A percentile compares a stretch with the other conserved stretches of the same genome.
phyloP scores from a whole-genome alignment of 2,888 invertebrate species.

The Drosophila setosimentum region DNA sequence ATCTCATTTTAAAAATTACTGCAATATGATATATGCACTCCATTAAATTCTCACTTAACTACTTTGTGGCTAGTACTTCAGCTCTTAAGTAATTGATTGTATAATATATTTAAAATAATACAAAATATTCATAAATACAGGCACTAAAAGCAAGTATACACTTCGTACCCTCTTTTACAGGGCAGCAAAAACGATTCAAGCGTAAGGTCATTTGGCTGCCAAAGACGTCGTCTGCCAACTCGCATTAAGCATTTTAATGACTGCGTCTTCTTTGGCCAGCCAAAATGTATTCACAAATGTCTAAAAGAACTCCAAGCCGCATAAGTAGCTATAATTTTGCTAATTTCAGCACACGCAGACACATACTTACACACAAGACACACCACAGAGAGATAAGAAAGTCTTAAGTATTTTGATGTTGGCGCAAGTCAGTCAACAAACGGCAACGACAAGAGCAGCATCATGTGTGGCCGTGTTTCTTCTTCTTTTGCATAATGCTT shows the following conservation, averaged over 20 bases:
- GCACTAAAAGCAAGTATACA: not conserved
- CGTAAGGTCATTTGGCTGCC: conserved; percentile 37
- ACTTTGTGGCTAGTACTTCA: not conserved
- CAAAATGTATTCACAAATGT: conserved; percentile 50
- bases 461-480: not conserved
- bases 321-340: conserved; percentile 76
- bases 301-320: conserved; percentile 65
- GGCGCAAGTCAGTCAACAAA: conserved; percentile 28
- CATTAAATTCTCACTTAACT: not conserved
- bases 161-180: not conserved
- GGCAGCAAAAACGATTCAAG: conserved; percentile 20
- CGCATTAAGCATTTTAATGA: conserved; percentile 69
- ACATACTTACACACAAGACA: conserved; percentile 4
- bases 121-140: not conserved
- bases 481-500: not conserved
- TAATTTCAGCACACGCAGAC: conserved; percentile 57
- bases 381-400: conserved; percentile 30
- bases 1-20: not conserved
- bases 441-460: conserved; percentile 8
- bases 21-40: not conserved
- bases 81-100: not conserved
- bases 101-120: not conserved
- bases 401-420: conserved; percentile 38
- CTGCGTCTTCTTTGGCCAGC: conserved; percentile 55
- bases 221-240: conserved; percentile 40